These are phyloP conservation scores for Dinocampus coccinellae DNA, from an alignment of 2,888 invertebrate species.

Conservation along the genomic window DNA sequence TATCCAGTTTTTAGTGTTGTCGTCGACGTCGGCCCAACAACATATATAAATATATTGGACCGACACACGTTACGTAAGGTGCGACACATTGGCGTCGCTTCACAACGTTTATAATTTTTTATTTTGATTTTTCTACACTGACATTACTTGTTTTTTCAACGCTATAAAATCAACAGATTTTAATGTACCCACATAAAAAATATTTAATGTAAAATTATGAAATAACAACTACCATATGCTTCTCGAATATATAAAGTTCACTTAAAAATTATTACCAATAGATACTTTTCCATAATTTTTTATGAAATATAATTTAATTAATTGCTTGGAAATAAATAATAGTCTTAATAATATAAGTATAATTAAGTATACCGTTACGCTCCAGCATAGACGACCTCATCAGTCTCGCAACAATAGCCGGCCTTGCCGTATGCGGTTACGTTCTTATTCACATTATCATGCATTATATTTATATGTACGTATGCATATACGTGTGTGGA, in stretches of 20 bases:
- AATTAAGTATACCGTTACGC: conserved; percentile 33
- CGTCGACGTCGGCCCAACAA: conserved; percentile 37
- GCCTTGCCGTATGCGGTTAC: conserved; percentile 45
- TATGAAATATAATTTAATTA: not conserved
- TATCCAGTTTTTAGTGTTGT: conserved; percentile 57
- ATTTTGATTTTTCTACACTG: not conserved
- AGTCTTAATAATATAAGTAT: not conserved
- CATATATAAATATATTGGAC: not conserved
- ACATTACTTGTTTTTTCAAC: not conserved
- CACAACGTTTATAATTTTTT: not conserved
- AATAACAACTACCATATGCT: not conserved
- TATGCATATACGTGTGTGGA: not conserved
- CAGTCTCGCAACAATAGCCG: conserved; percentile 44
- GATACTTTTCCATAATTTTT: not conserved
- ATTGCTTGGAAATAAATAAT: not conserved
- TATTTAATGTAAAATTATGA: not conserved
- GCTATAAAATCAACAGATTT: not conserved
- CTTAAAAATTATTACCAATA: not conserved
- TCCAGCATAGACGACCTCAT: conserved; percentile 47
- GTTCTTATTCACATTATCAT: conserved; percentile 42
- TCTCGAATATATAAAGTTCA: too few species aligned
- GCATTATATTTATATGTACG: not conserved
- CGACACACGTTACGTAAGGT: conserved; percentile 45
- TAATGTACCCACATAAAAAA: not conserved
- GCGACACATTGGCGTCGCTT: conserved; percentile 24